Evolutionary conservation across 1,140 invertebrate genomes (phyloP).

Genomic region (Ridgeia piscesae): DNA sequence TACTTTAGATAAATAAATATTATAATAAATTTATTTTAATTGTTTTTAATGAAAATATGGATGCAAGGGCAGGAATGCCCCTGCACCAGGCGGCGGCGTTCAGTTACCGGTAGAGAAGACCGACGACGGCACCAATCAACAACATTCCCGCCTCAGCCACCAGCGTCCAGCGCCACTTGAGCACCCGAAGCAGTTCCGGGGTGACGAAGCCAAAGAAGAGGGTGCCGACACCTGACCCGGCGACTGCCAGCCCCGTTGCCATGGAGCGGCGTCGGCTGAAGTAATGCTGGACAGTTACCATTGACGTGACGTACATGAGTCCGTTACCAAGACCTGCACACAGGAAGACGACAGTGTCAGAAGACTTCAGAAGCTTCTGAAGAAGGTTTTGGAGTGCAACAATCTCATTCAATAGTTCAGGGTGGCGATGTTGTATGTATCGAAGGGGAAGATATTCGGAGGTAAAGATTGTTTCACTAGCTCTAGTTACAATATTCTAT

Average conservation of each 20-base stretch:
- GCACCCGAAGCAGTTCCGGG: neutral
- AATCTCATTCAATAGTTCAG: neutral
- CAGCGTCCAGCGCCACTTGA: slow-evolving; percentile 11
- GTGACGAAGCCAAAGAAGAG: slow-evolving; percentile 15
- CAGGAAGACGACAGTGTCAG: neutral
- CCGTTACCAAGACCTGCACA: slow-evolving; percentile 77
- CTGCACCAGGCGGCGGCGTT: neutral
- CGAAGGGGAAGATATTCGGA: too few species aligned
- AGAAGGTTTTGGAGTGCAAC: neutral
- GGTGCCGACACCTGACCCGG: slow-evolving; percentile 74
- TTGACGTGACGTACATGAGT: slow-evolving; percentile 83
- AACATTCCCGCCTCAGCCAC: neutral
- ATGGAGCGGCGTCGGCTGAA: slow-evolving; percentile 84
- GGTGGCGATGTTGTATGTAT: too few species aligned
- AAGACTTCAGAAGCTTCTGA: neutral
- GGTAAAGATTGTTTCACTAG: too few species aligned
- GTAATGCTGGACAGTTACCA: slow-evolving; percentile 84
- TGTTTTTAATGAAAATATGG: too few species aligned
- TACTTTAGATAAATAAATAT: too few species aligned
- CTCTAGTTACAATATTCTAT: too few species aligned
- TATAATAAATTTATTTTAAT: too few species aligned
- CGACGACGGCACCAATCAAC: slow-evolving; percentile 2
- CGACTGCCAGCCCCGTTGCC: slow-evolving; percentile 85
- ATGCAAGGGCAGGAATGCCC: too few species aligned
- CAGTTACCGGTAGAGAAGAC: neutral